Conservation (phyloP, 2,113 vertebrate genomes). For the Pachycephala philippinensis region DNA sequence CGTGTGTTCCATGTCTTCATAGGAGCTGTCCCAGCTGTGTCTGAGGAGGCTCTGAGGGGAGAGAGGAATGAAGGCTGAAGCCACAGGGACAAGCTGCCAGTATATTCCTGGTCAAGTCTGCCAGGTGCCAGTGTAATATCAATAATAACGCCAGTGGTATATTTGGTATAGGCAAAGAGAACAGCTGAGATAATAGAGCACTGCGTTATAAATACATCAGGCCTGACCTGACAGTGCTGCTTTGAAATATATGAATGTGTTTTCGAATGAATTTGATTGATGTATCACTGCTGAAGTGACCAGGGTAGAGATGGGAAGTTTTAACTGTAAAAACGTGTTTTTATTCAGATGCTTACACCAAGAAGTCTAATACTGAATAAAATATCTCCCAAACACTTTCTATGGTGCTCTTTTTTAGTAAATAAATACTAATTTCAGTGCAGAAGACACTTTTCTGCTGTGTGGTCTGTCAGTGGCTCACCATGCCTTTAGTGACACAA, state of each 20-base stretch:
- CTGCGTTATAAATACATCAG: neutral
- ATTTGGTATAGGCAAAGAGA: neutral
- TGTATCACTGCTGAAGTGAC: fast-evolving
- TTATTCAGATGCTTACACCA: neutral
- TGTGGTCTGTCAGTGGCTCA: neutral
- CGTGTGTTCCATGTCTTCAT: fast-evolving
- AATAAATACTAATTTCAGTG: neutral
- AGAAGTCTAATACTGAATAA: neutral
- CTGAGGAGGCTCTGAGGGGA: neutral
- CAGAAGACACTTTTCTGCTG: neutral
- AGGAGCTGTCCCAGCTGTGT: neutral
- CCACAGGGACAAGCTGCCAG: fast-evolving
- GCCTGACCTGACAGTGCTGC: neutral
- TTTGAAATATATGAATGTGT: neutral
- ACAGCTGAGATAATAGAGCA: too few relatives aligned
- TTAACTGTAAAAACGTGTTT: neutral
- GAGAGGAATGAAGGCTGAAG: neutral
- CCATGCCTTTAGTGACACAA: fast-evolving
- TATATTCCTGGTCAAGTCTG: fast-evolving
- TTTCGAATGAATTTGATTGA: fast-evolving
- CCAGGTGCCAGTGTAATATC: too few relatives aligned
- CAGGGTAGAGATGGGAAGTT: neutral
- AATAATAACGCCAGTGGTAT: fast-evolving
- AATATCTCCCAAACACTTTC: neutral
- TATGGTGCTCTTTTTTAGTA: neutral